phyloP scores from a whole-genome alignment of 2,797 vertebrate genomes.

The Poeciliopsis turneri region DNA sequence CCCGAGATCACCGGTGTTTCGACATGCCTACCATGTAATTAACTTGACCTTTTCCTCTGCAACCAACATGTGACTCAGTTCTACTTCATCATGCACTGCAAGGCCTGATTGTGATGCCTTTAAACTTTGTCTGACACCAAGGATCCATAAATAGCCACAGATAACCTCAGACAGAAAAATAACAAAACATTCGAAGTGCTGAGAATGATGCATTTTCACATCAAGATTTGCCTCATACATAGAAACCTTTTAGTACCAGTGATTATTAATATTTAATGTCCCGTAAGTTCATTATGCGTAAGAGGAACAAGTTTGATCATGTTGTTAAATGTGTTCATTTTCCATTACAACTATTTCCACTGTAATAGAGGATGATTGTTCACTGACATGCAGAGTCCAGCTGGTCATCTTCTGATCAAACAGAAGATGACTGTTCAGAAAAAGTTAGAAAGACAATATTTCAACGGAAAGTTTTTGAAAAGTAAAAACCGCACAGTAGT shows the following conservation, averaged over 20 bases:
- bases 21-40: background rate
- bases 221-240: background rate
- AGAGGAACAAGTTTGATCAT: conserved; percentile 17
- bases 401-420: background rate
- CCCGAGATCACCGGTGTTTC: background rate
- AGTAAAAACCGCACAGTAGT: background rate
- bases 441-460: background rate
- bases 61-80: background rate
- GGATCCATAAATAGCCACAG: background rate
- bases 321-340: background rate
- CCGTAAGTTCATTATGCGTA: background rate
- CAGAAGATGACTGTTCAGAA: background rate
- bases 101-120: background rate
- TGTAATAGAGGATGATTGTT: background rate
- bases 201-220: background rate
- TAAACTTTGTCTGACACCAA: background rate
- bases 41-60: background rate
- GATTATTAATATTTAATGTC: conserved; percentile 20
- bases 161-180: background rate
- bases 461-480: background rate
- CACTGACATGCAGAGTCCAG: background rate
- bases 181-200: background rate
- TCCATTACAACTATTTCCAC: background rate
- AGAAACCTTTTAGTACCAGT: conserved; percentile 1
- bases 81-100: conserved; percentile 9